Evolutionary conservation across 2,797 vertebrate genomes (phyloP), one percentile per base, ranked within the genome.

Genomic region (Melanogrammus aeglefinus): DNA sequence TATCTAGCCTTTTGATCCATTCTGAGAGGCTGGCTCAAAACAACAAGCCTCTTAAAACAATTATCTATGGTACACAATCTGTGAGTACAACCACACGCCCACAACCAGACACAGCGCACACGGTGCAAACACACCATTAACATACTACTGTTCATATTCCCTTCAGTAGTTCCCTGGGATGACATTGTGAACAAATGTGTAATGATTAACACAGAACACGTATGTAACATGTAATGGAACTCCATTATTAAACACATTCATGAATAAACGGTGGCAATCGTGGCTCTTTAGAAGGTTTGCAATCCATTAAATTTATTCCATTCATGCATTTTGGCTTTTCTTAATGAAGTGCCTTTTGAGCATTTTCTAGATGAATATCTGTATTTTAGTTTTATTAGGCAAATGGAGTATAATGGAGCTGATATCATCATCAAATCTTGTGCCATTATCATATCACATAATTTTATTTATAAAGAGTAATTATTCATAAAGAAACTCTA

Each of bases 11-110:
- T 92, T 85, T 91, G 91, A 91, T 91, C 87, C 85, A 87, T 91
- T 91, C 90, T 18, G 14, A 16, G 14, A n/a, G 47, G 47, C 14
- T 18, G 90, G 88, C 92, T 88, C 78, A 82, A 80, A 86, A 80
- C 82, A 86, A 89, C 78, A 16, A 88, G 85, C 88, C 91, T 91
- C 93, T 93, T 92, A 90, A 91, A 91, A 85, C 85, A 86, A 87
- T 91, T 91, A 88, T 91, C 84, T 79, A 79, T 81, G 51, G 63
- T 81, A 80, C 78, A 88, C 84, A 88, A 87, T 88, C 87, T 86
- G 47, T 33, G 79, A 8, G 38, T 39, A 87, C 44, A 85, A 82
- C 76, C 89, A 91, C 88, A 87, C 75, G 71, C 78, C 44, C 76
- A 75, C 86, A 87, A 83, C 84, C 85, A 89, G 90, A 90, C 90